Conservation (phyloP, 2,797 vertebrate genomes). For the Chiloscyllium punctatum region DNA sequence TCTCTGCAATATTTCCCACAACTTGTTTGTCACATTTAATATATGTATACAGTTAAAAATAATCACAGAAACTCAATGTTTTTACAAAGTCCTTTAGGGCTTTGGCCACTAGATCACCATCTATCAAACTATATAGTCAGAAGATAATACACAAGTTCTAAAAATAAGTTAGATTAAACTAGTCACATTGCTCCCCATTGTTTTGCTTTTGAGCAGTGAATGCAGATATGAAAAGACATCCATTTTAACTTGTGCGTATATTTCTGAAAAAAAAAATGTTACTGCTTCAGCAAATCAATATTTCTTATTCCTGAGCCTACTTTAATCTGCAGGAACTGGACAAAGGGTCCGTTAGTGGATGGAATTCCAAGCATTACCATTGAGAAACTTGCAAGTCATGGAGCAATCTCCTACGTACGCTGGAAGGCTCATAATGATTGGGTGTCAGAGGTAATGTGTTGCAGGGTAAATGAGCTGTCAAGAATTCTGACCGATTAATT, state of each 20-base stretch:
- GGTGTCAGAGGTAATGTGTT: constrained; percentile 45
- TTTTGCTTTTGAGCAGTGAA: neutral
- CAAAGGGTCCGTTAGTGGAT: constrained; percentile 44
- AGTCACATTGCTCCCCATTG: neutral
- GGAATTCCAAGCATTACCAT: constrained; percentile 43
- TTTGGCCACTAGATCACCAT: neutral
- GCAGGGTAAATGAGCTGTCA: neutral
- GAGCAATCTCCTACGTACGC: constrained; percentile 38
- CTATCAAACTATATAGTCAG: neutral
- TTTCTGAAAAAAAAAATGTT: neutral
- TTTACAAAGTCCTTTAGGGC: neutral
- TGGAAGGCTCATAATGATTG: constrained; percentile 48
- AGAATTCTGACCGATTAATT: neutral
- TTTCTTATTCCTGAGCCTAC: neutral
- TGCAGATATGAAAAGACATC: neutral
- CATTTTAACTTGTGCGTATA: neutral
- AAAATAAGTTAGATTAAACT: neutral
- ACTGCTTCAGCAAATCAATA: neutral
- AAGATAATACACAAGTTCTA: neutral
- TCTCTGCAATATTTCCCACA: neutral
- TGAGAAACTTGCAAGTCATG: constrained; percentile 38
- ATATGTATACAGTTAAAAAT: neutral
- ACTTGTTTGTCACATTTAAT: neutral
- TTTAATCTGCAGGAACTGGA: constrained; percentile 43
- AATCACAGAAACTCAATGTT: neutral